Base-by-base conservation (phyloP, 1,140 invertebrate species). In the Trissolcus basalis region DNA sequence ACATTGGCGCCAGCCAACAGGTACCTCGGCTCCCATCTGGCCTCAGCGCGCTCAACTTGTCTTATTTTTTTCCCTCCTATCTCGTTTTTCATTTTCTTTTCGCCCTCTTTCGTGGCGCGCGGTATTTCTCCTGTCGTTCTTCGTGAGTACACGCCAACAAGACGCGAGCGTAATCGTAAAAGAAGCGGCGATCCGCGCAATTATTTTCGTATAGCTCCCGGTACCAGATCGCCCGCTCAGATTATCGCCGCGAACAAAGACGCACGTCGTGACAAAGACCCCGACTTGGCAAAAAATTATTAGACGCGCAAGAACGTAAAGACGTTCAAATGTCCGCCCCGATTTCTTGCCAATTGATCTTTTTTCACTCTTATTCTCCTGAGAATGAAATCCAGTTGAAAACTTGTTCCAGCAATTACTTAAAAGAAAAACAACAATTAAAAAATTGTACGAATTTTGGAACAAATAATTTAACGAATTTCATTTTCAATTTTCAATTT, bases 121-220 rank as follows among this genome's bases (percentile, higher is more conserved):
- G 58, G 53, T 55, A 72, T 75, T 71, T n/a, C n/a, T n/a, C 71
- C 45, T 65, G 70, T 48, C 58, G 69, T 65, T 59, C 48, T 56
- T 70, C 64, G 55, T 55, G 67, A 27, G 19, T 67, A 56, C 65
- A 55, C 54, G 39, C 45, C n/a, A 54, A 71, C 44, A 67, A 73
- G 49, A 67, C 63, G 58, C 67, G 19, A 27, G 64, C 60, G 65
- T 54, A 55, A 77, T 69, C 53, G 47, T 14, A 55, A 78, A 72
- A 75, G 65, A 77, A 70, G 43, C 45, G 56, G 50, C 56, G 41
- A 56, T 7, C 63, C 73, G 80, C 73, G 74, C 82, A 84, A 85
- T 84, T 85, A 85, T 85, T 83, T 85, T 84, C 78, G 68, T 81
- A 83, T 83, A 81, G 82, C 82, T 80, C 80, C 71, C n/a, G n/a